Evolutionary conservation across 1,140 invertebrate species (phyloP).

Genomic region (Drosophila orena): DNA sequence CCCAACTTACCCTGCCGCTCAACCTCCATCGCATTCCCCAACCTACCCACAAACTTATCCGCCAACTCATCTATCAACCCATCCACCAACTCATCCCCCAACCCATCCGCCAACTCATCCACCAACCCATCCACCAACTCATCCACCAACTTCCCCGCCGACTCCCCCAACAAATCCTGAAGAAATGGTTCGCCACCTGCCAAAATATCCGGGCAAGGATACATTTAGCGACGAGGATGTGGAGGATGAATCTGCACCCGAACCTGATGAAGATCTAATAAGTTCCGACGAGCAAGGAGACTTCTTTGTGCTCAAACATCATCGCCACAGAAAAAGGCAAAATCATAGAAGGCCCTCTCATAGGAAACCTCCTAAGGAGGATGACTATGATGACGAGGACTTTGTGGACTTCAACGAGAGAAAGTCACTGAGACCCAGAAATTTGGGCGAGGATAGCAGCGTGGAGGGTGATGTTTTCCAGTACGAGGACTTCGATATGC

Average conservation of each 20-base stretch:
- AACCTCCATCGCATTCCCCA: background rate
- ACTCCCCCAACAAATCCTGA: background rate
- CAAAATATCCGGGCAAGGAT: slow-evolving; percentile 28
- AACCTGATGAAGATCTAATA: slow-evolving; percentile 21
- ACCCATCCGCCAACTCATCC: background rate
- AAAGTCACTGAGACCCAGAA: slow-evolving; percentile 23
- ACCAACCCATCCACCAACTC: background rate
- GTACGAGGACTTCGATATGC: slow-evolving; percentile 76
- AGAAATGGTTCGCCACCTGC: slow-evolving; percentile 36
- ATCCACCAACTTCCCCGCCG: background rate
- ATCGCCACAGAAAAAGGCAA: slow-evolving; percentile 36
- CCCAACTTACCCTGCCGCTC: slow-evolving; percentile 2
- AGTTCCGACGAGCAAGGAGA: slow-evolving; percentile 49
- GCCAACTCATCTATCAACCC: background rate
- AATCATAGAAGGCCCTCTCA: slow-evolving; percentile 19
- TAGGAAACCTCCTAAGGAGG: slow-evolving; percentile 16
- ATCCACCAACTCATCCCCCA: slow-evolving; percentile 16
- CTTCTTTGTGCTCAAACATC: slow-evolving; percentile 61
- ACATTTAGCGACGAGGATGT: slow-evolving; percentile 36
- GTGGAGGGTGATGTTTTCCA: slow-evolving; percentile 75
- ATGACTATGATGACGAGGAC: slow-evolving; percentile 55
- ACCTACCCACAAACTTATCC: background rate
- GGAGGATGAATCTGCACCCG: slow-evolving; percentile 21
- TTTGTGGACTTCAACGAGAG: slow-evolving; percentile 60
- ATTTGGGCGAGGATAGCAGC: slow-evolving; percentile 25